Base-by-base conservation (phyloP, 1,140 invertebrate species). In the Plectus sambesii region DNA sequence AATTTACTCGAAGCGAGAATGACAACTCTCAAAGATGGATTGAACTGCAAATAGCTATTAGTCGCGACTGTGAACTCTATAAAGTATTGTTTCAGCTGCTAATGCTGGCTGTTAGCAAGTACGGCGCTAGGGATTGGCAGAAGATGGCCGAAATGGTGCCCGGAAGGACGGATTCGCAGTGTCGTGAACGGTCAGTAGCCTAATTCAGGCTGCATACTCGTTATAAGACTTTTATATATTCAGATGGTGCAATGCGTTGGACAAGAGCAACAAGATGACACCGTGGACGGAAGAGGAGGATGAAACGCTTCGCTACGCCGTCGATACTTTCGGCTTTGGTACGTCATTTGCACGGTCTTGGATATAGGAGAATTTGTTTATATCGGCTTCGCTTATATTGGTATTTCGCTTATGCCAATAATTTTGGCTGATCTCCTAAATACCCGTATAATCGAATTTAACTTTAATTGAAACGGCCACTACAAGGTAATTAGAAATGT, bases 181-280 rank as follows among this genome's bases (percentile, higher is more conserved):
- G 70, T 47, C 43, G 69, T 19, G 70, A 71, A 29, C 55, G 70
- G 44, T 69, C 49, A 38, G 41, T 37, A 20, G n/a, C n/a, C n/a
- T n/a, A n/a, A 12, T 36, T 6, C 9, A 26, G 26, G n/a, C 5
- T 36, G 39, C 8, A 22, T 43, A 5, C 15, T 24, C 15, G 17
- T 17, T 36, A 19, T 43, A 20, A 22, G 5, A 35, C 5, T 5
- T 17, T 29, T 22, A 12, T 40, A 17, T 8, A 17, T 19, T 40
- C 15, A 43, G 17, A 43, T 54, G 52, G 52, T 33, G 25, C 2
- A 48, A 47, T 26, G 53, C 47, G 22, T 35, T 56, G 6, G 42
- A 55, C 37, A 22, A 43, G 20, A 23, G 29, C 2, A 24, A 27
- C 9, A 33, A 38, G 17, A 19, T 30, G 2, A 39, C 29, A 12